Evolutionary conservation across 2,797 vertebrate genomes (phyloP).

Genomic region (Gymnodraco acuticeps): DNA sequence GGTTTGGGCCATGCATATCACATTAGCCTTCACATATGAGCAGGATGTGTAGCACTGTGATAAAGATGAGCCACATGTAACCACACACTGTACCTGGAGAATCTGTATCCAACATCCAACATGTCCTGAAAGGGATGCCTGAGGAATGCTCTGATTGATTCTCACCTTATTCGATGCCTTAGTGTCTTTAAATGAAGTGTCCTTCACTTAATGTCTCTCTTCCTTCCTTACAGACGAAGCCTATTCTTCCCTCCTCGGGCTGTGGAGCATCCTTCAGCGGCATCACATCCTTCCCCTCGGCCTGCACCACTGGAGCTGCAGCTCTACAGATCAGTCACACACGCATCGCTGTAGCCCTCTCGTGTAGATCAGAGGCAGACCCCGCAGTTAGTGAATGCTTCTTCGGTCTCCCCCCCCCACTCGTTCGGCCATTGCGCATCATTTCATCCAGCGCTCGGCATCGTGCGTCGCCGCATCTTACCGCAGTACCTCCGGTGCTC

Average conservation of each 20-base stretch:
- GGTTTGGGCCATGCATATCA: constrained; percentile 33
- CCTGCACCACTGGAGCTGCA: constrained; percentile 53
- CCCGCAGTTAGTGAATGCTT: neutral
- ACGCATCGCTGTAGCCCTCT: constrained; percentile 13
- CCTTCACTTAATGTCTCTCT: constrained; percentile 22
- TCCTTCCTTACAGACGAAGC: constrained; percentile 56
- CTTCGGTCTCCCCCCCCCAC: neutral
- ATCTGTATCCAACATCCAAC: constrained; percentile 33
- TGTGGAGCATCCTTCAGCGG: constrained; percentile 61
- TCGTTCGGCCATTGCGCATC: constrained; percentile 66
- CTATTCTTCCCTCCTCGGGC: constrained; percentile 23
- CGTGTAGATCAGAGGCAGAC: constrained; percentile 1
- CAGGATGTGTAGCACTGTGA: constrained; percentile 22
- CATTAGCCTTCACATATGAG: constrained; percentile 22
- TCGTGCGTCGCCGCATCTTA: constrained; percentile 74
- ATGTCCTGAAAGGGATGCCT: constrained; percentile 12
- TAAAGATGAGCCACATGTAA: constrained; percentile 41
- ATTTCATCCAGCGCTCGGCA: constrained; percentile 40
- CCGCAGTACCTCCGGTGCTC: constrained; percentile 77
- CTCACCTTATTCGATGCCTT: constrained; percentile 49
- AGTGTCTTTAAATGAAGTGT: neutral
- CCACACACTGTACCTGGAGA: constrained; percentile 39
- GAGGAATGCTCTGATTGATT: neutral
- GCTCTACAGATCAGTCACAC: constrained; percentile 24
- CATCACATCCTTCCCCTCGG: constrained; percentile 60